phyloP scores from a whole-genome alignment of 2,888 invertebrate genomes.

The Zygogramma bicolorata region DNA sequence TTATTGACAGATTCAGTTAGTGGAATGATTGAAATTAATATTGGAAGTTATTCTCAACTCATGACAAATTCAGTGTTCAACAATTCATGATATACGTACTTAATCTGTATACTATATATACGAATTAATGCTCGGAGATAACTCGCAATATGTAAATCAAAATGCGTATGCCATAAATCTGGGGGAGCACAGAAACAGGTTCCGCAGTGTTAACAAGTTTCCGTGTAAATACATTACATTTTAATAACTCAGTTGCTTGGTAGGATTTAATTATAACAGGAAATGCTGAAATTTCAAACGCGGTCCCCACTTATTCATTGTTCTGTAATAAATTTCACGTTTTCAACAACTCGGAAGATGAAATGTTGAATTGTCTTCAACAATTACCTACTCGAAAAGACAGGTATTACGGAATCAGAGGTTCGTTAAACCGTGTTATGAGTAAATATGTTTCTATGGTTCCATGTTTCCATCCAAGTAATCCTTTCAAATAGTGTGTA shows the following conservation, averaged over 20 bases:
- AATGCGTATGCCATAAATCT: conserved; percentile 6
- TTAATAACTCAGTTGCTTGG: conserved; percentile 32
- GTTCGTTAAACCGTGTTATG: neutral
- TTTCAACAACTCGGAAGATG: neutral
- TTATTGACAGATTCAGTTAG: no score
- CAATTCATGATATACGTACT: no score
- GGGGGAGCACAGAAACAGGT: conserved; percentile 17
- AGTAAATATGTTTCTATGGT: no score
- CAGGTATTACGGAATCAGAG: no score
- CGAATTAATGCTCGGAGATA: neutral
- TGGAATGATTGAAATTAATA: no score
- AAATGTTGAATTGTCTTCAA: conserved; percentile 3
- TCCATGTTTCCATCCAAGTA: no score
- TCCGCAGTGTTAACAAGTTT: conserved; percentile 35
- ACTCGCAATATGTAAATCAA: neutral
- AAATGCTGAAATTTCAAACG: conserved; percentile 10
- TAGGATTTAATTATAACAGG: conserved; percentile 32
- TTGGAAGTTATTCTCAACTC: no score
- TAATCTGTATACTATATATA: neutral
- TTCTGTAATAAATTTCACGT: neutral
- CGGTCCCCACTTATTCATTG: conserved; percentile 2
- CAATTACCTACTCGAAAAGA: neutral
- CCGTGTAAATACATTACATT: conserved; percentile 33
- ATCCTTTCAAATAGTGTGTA: no score
- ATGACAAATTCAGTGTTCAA: no score